These are phyloP conservation scores for Gracilinanus agilis DNA, from an alignment of 2,113 vertebrate genomes.

Conservation along the genomic window DNA sequence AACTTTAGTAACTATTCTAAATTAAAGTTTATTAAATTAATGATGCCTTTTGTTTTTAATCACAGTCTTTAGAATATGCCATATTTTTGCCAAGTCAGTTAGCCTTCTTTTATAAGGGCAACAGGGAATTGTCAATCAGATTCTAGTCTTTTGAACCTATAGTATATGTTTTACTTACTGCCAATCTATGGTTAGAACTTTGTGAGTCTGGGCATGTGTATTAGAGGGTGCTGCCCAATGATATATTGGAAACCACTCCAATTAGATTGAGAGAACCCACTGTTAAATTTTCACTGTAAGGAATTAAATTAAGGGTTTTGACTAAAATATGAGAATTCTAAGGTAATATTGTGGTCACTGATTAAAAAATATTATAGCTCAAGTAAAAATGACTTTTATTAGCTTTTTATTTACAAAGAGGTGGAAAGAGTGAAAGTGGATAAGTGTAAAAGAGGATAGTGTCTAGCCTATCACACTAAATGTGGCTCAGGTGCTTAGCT, in stretches of 20 bases:
- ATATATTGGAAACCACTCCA: not conserved
- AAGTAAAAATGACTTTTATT: no score
- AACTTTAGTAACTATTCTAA: not conserved
- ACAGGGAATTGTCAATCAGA: not conserved
- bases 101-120: not conserved
- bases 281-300: not conserved
- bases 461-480: no score
- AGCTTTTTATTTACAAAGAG: no score
- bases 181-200: not conserved
- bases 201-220: not conserved
- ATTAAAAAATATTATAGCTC: no score
- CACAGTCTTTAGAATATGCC: not conserved
- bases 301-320: no score
- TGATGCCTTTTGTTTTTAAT: not conserved
- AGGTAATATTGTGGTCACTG: no score
- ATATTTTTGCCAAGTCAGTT: not conserved
- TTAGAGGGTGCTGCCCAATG: not conserved
- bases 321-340: no score
- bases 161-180: not conserved
- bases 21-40: not conserved
- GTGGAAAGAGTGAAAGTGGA: no score
- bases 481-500: no score
- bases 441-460: no score
- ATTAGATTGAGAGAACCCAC: not conserved
- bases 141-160: not conserved